Evolutionary conservation across 2,888 invertebrate genomes (phyloP), one percentile per base, ranked within the genome.

Genomic region (Silvanus unidentatus): DNA sequence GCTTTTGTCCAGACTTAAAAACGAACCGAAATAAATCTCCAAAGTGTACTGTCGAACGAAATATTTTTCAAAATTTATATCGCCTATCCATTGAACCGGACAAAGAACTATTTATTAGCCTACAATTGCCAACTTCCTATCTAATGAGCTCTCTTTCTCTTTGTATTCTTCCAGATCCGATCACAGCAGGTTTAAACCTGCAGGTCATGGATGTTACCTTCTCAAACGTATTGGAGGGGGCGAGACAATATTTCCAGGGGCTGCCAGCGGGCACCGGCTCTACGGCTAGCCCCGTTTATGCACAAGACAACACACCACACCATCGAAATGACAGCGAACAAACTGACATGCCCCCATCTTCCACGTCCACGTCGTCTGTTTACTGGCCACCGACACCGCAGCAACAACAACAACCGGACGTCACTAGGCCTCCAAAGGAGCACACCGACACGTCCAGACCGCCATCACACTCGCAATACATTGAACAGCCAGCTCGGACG

Each of bases 191-290:
- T 58, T 49, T 40, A 48, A 48, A 58, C 65, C 69, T 69, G 69
- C 70, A 74, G 77, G 82, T 78, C 77, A 86, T 86, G 86, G 86
- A 86, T 78, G 81, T 80, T 73, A 79, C 80, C 74, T 79, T 77
- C 75, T 84, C 82, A 74, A 86, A 86, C 81, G 84, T 86, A 75
- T 76, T 87, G 80, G 85, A 86, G 80, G 86, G 85, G 74, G 84
- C 84, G 70, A 83, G 87, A 70, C 86, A 86, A 77, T 87, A 84
- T 75, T 87, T 86, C 73, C 83, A 86, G 79, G 86, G 86, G 69
- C 75, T 87, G 69, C 86, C 87, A 54, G 74, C 75, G 59, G 16
- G 15, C 40, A 56, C 71, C 13, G 63, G 65, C 48, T 65, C 71
- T 15, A 59, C 70, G 53, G 61, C 67, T 39, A 68, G 64, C 54